Percentiles rank a stretch among this genome's conserved stretches.
phyloP scores from a whole-genome alignment of 2,888 invertebrate species.

The Portevinia maculata region DNA sequence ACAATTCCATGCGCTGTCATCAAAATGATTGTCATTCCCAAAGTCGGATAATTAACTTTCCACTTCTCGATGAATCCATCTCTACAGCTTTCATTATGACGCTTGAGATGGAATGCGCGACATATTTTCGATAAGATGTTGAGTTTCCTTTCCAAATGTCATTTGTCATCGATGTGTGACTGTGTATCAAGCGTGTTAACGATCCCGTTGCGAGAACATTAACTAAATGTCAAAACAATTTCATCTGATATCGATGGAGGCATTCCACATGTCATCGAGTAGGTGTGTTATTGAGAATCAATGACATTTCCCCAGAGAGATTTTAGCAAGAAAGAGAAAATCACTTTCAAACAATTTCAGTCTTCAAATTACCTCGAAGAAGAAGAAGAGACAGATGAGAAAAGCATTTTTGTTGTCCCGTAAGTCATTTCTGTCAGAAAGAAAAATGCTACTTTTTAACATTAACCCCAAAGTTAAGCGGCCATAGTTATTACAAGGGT shows the following conservation, averaged over 20 bases:
- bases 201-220: conserved; percentile 50
- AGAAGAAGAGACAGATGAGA: no score
- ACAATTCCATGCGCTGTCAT: conserved; percentile 63
- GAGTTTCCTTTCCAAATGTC: conserved; percentile 33
- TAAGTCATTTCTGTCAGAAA: conserved; percentile 51
- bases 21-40: conserved; percentile 57
- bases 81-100: conserved; percentile 8
- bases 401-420: conserved; percentile 29
- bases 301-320: conserved; percentile 64
- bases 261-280: conserved; percentile 24
- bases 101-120: conserved; percentile 38
- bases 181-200: conserved; percentile 10
- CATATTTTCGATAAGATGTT: conserved; percentile 20
- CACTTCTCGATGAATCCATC: conserved; percentile 17
- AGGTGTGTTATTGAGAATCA: conserved; percentile 57
- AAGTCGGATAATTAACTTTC: conserved; percentile 71
- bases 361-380: conserved; percentile 23
- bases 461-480: conserved; percentile 46
- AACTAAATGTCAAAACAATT: conserved; percentile 73
- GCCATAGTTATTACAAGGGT: conserved; percentile 52
- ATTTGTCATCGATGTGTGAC: conserved; percentile 62
- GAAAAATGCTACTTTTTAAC: conserved; percentile 56
- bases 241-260: conserved; percentile 36
- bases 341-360: conserved; percentile 65
- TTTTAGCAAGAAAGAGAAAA: background rate